Evolutionary conservation across 2,888 invertebrate species (phyloP), one percentile per base, ranked within the genome.

Genomic region (Lomographa bimaculata): DNA sequence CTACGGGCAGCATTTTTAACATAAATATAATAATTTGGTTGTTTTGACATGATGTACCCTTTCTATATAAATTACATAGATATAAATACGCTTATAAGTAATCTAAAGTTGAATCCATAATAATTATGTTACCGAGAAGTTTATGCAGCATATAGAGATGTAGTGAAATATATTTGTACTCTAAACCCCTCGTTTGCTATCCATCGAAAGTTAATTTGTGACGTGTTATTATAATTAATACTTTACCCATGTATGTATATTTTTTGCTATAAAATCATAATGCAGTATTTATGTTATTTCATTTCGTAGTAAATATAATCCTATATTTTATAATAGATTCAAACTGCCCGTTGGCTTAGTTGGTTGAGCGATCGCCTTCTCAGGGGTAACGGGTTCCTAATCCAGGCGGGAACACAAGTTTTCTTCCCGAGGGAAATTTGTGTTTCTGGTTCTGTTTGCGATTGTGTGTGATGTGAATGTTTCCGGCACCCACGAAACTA

Each of bases 221-320:
- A 82, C 54, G 71, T 79, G 83, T 36, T 41, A 32, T 85, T n/a
- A 84, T 77, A 79, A 77, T 73, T 74, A 41, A 48, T 50, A 65
- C 57, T 82, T 82, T 79, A 78, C 74, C 72, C 77, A 73, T 81
- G 76, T 82, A 79, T 87, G 83, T 86, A 86, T 86, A 82, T 86
- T 89, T 80, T 83, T 85, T 86, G 83, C 78, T 86, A 87, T 87
- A 87, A 89, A 89, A 86, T 76, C 77, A 80, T 84, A 79, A 87
- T 85, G 84, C 86, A 85, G 85, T 84, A 75, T 78, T 63, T 54
- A 60, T 59, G 70, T 49, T 68, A 69, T 87, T 86, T 85, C 56
- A 79, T 84, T 86, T 75, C 2, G 3, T n/a, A n/a, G n/a, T n/a
- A n/a, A n/a, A n/a, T n/a, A n/a, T n/a, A n/a, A n/a, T n/a, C n/a